Evolutionary conservation across 1,140 invertebrate species (phyloP).

Genomic region (Tetraneura akinire): DNA sequence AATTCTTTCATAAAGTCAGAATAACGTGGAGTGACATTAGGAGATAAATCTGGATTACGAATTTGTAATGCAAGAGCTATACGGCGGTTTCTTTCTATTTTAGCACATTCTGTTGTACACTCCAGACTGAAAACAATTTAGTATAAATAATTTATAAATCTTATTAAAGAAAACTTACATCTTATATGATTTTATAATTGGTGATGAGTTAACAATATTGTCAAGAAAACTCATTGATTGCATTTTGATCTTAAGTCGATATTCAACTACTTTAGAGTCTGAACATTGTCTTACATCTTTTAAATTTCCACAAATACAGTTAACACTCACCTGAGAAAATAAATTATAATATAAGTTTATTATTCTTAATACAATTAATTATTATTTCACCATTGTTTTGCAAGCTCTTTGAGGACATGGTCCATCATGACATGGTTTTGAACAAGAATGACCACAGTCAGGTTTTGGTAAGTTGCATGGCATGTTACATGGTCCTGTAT

Average conservation of each 20-base stretch:
- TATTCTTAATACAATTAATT: neutral
- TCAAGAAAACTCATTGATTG: conserved; percentile 32
- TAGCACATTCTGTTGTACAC: conserved; percentile 88
- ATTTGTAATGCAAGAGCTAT: conserved; percentile 88
- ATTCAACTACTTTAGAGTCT: conserved; percentile 38
- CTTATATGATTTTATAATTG: conserved; percentile 34
- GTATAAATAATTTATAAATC: neutral
- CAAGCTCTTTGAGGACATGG: conserved; percentile 69
- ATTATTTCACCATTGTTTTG: conserved; percentile 63
- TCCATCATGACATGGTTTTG: conserved; percentile 68
- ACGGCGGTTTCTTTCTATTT: conserved; percentile 82
- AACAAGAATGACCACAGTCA: conserved; percentile 66
- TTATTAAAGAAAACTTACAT: conserved; percentile 6
- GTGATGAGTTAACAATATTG: conserved; percentile 14
- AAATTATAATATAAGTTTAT: neutral
- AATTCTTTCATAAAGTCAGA: conserved; percentile 84
- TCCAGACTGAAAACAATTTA: conserved; percentile 69
- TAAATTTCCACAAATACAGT: conserved; percentile 37
- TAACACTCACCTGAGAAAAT: conserved; percentile 23
- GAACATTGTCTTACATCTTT: conserved; percentile 27
- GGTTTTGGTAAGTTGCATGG: conserved; percentile 62
- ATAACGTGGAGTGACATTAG: conserved; percentile 79
- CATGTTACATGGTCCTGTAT: conserved; percentile 61
- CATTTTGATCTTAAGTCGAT: conserved; percentile 15
- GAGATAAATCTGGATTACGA: conserved; percentile 80